phyloP scores from a whole-genome alignment of 2,888 invertebrate genomes.

The Trilocha varians region DNA sequence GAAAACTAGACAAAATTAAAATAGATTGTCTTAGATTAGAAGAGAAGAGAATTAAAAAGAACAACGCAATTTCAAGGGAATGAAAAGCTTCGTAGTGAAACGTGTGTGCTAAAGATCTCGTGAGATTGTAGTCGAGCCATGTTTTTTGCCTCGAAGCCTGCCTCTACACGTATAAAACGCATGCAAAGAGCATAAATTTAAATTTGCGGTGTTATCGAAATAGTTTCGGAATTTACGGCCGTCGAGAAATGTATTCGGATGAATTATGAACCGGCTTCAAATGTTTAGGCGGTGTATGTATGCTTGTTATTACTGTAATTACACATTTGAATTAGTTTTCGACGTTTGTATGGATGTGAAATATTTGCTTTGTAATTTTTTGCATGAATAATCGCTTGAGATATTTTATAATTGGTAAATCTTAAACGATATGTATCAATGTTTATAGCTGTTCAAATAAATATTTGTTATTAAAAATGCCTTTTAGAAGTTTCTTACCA shows the following conservation, averaged over 20 bases:
- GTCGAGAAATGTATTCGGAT: conserved; percentile 45
- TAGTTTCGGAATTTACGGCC: conserved; percentile 60
- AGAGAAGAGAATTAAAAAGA: neutral
- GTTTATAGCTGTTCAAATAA: too few relatives aligned
- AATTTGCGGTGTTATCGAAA: conserved; percentile 65
- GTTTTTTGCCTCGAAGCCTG: conserved; percentile 49
- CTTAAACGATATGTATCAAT: too few relatives aligned
- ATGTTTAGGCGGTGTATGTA: conserved; percentile 16
- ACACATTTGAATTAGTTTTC: conserved; percentile 1
- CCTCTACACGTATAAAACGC: conserved; percentile 57
- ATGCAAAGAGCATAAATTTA: conserved; percentile 61
- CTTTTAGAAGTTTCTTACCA: too few relatives aligned
- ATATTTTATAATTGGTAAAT: too few relatives aligned
- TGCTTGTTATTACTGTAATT: conserved; percentile 5
- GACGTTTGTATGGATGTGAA: neutral
- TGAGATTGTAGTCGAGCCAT: conserved; percentile 48
- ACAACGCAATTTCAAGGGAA: conserved; percentile 11
- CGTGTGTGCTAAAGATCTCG: conserved; percentile 38
- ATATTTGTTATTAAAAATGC: too few relatives aligned
- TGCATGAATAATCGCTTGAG: too few relatives aligned
- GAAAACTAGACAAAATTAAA: too few relatives aligned
- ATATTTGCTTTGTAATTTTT: too few relatives aligned
- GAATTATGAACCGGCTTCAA: conserved; percentile 39
- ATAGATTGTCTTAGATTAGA: too few relatives aligned
- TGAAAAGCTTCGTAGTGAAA: neutral